Percentiles rank a stretch among this genome's conserved stretches.
Evolutionary conservation across 2,113 vertebrate species (phyloP).

Genomic region (Patagioenas fasciata): DNA sequence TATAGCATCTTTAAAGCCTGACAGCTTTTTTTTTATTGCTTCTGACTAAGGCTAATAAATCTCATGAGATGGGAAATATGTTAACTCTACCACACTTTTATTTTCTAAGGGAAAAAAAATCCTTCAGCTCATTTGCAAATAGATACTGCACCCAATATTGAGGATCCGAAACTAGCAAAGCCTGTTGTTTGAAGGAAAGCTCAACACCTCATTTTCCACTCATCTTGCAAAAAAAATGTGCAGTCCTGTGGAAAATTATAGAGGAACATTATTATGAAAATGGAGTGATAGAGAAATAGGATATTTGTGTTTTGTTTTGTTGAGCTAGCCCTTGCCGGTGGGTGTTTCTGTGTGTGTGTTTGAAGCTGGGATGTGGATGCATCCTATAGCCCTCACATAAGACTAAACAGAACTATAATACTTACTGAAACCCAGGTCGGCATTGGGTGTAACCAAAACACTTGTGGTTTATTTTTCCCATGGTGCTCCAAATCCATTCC

Average conservation of each 20-base stretch:
- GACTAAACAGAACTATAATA: neutral
- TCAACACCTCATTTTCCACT: conserved; percentile 12
- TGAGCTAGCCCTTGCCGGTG: neutral
- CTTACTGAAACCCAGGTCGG: neutral
- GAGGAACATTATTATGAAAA: neutral
- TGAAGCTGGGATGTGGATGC: neutral
- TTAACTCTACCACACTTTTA: neutral
- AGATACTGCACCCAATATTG: neutral
- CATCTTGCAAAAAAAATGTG: neutral
- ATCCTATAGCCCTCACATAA: neutral
- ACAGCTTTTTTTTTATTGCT: neutral
- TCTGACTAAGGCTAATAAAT: neutral
- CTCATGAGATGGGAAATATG: neutral
- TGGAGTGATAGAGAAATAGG: neutral
- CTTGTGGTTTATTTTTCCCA: neutral
- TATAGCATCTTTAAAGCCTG: neutral
- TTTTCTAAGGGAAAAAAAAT: neutral
- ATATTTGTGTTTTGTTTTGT: neutral
- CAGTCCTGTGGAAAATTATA: neutral
- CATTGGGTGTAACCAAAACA: accelerated
- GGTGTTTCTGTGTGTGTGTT: accelerated
- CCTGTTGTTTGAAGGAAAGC: neutral
- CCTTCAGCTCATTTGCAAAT: neutral
- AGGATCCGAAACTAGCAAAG: neutral
- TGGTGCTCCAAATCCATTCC: neutral